Conservation (phyloP, 2,797 vertebrate genomes). For the Halcyon smyrnensis region DNA sequence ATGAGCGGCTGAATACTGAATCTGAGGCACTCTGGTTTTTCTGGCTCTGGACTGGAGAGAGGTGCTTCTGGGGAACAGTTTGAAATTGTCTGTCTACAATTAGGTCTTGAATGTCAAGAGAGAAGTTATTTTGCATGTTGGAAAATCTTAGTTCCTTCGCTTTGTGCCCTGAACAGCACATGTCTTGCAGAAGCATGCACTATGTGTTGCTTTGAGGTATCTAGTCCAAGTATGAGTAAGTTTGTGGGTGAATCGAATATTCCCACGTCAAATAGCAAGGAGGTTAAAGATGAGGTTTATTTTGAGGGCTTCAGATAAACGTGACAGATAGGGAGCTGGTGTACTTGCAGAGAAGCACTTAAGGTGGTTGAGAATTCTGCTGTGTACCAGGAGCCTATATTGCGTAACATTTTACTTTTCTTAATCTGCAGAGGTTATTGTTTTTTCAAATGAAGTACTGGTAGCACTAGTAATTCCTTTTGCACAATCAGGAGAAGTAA, state of each 20-base stretch:
- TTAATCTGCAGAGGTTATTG: neutral
- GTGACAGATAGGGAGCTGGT: neutral
- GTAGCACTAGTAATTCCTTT: neutral
- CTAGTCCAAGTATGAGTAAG: constrained; percentile 28
- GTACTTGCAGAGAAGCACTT: neutral
- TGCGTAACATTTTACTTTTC: neutral
- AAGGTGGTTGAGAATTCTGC: neutral
- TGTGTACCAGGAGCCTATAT: neutral
- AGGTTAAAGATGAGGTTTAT: constrained; percentile 29
- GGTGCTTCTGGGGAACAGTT: neutral
- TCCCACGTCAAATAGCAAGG: constrained; percentile 23
- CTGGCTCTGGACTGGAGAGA: neutral
- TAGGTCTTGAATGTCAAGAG: neutral
- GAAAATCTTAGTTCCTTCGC: neutral
- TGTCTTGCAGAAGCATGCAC: neutral
- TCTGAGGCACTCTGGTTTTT: neutral
- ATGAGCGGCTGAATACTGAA: rapidly evolving
- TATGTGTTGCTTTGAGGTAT: neutral
- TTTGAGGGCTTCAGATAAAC: neutral
- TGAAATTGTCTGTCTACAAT: neutral
- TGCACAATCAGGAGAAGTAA: neutral
- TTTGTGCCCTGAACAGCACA: neutral
- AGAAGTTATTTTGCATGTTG: neutral
- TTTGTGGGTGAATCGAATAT: constrained; percentile 42
- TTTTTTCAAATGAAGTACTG: neutral